Percentiles rank a stretch among this genome's conserved stretches.
Conservation (phyloP, 1,140 invertebrate species). For the Drosophila punjabiensis region DNA sequence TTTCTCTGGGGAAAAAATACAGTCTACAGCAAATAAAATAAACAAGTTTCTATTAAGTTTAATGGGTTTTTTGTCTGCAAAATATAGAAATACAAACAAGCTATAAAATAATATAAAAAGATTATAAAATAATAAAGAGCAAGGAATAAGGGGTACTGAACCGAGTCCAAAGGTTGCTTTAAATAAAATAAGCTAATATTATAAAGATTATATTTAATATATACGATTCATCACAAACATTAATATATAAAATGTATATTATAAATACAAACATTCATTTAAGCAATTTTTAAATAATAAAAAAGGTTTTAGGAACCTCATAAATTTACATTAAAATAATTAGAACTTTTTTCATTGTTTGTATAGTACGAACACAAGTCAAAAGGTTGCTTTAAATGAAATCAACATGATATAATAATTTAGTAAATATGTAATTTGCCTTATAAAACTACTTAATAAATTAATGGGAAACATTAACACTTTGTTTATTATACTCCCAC, state of each 20-base stretch:
- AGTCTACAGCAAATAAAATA: not conserved
- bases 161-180: not conserved
- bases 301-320: too few species aligned
- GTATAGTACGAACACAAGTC: not conserved
- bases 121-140: not conserved
- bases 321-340: too few species aligned
- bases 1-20: not conserved
- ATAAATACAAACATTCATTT: too few species aligned
- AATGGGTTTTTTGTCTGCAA: not conserved
- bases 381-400: not conserved
- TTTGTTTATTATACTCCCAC: not conserved
- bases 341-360: too few species aligned
- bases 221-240: too few species aligned
- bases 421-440: not conserved
- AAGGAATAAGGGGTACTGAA: too few species aligned
- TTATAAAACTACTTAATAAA: not conserved
- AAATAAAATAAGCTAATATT: not conserved
- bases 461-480: not conserved
- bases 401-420: not conserved
- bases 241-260: too few species aligned
- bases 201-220: not conserved
- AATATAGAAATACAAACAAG: not conserved
- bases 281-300: too few species aligned
- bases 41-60: not conserved
- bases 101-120: not conserved